Percentiles rank a stretch among this genome's conserved stretches.
These are phyloP conservation scores for Ormyrus pomaceus DNA, from an alignment of 2,888 invertebrate species.

Conservation along the genomic window DNA sequence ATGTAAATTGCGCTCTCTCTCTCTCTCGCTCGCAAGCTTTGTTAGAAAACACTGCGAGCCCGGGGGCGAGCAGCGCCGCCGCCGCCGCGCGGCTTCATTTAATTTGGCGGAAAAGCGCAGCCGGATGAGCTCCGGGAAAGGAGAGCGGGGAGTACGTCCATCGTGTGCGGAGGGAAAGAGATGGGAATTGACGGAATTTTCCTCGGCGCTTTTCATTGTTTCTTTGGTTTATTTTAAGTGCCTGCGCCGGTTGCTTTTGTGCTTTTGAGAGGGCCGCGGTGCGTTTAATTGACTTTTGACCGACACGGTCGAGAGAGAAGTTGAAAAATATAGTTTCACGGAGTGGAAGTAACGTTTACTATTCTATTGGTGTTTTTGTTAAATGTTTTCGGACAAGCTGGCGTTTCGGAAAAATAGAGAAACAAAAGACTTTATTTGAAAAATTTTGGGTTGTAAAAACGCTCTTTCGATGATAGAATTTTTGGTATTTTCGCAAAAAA, in stretches of 20 bases:
- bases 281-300: neutral
- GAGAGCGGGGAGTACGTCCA: neutral
- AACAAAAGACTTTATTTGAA: too few species aligned
- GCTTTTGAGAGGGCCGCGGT: neutral
- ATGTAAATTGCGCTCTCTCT: slow-evolving; percentile 24
- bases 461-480: too few species aligned
- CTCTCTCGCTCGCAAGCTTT: slow-evolving; percentile 8
- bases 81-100: slow-evolving; percentile 39
- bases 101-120: slow-evolving; percentile 28
- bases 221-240: too few species aligned
- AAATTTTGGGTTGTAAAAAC: too few species aligned
- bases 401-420: too few species aligned
- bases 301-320: too few species aligned
- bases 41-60: slow-evolving; percentile 27
- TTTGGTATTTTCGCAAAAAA: too few species aligned
- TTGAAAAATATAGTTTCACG: too few species aligned
- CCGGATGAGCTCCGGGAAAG: neutral
- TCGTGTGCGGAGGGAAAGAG: neutral
- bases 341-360: neutral
- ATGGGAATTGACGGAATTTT: slow-evolving; percentile 28
- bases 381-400: too few species aligned
- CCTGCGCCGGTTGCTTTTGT: neutral
- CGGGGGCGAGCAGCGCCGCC: neutral
- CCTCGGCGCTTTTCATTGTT: neutral
- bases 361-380: neutral